These are phyloP conservation scores for Rhinoderma darwinii DNA, from an alignment of 2,113 vertebrate genomes.

Conservation along the genomic window DNA sequence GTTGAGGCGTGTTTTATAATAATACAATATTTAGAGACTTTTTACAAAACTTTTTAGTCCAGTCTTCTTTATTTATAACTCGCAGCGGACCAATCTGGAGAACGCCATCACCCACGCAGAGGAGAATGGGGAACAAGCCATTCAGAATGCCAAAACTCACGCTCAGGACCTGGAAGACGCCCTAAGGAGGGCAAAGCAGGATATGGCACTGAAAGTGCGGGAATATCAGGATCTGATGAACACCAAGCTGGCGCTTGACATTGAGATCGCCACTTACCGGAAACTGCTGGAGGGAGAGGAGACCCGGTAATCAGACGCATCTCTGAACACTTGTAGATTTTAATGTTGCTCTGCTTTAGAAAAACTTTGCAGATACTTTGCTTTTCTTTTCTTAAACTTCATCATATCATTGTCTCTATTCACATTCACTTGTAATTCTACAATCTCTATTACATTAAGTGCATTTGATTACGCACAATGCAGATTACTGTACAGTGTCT, in stretches of 20 bases:
- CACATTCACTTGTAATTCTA: too few relatives aligned
- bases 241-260: constrained; percentile 79
- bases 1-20: too few relatives aligned
- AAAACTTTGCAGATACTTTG: too few relatives aligned
- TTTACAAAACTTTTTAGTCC: background rate
- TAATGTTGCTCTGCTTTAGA: background rate
- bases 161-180: constrained; percentile 69
- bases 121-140: constrained; percentile 58
- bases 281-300: constrained; percentile 80
- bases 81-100: constrained; percentile 70
- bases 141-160: constrained; percentile 56
- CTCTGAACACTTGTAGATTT: background rate
- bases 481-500: too few relatives aligned
- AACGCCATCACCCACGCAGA: constrained; percentile 57
- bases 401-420: too few relatives aligned
- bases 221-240: constrained; percentile 78
- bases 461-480: too few relatives aligned
- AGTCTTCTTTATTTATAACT: background rate
- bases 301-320: constrained; percentile 65
- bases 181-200: constrained; percentile 68
- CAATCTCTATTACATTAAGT: too few relatives aligned
- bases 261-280: constrained; percentile 80
- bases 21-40: too few relatives aligned
- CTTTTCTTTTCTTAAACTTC: too few relatives aligned
- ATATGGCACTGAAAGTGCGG: constrained; percentile 68